Evolutionary conservation across 2,888 invertebrate genomes (phyloP).

Genomic region (Allophyes oxyacanthae): DNA sequence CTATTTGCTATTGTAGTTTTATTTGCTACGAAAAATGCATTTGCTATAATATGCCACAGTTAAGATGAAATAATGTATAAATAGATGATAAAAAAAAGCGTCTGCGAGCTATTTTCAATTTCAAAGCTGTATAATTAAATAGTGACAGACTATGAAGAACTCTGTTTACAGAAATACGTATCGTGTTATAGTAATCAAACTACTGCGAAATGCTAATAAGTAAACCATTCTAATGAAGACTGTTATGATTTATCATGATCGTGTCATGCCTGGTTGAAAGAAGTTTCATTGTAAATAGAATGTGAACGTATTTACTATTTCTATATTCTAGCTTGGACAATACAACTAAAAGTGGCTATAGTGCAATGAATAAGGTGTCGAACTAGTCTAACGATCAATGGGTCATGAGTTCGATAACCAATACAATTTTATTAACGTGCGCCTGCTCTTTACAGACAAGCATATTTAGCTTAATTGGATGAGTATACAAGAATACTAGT

Average conservation of each 20-base stretch:
- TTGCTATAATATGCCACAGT: neutral
- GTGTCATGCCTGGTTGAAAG: conserved; percentile 11
- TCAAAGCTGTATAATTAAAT: conserved; percentile 4
- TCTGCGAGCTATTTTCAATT: conserved; percentile 11
- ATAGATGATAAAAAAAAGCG: neutral
- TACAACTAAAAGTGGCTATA: no score
- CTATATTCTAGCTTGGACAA: no score
- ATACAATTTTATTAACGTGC: no score
- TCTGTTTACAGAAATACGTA: conserved; percentile 12
- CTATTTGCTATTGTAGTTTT: neutral
- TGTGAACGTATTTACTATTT: no score
- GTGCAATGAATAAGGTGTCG: no score
- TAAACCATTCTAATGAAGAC: conserved; percentile 10
- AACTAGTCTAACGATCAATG: no score
- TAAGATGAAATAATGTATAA: neutral
- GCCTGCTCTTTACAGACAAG: no score
- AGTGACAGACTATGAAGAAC: conserved; percentile 10
- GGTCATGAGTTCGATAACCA: no score
- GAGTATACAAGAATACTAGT: no score
- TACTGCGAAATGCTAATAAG: conserved; percentile 9
- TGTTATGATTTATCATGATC: conserved; percentile 1
- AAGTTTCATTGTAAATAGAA: conserved; percentile 3
- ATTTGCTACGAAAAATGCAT: neutral
- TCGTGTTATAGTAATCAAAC: conserved; percentile 13
- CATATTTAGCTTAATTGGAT: no score